Percentiles rank a stretch among this genome's conserved stretches.
Conservation (phyloP, 1,140 invertebrate genomes). For the Luehdorfia chinensis region DNA sequence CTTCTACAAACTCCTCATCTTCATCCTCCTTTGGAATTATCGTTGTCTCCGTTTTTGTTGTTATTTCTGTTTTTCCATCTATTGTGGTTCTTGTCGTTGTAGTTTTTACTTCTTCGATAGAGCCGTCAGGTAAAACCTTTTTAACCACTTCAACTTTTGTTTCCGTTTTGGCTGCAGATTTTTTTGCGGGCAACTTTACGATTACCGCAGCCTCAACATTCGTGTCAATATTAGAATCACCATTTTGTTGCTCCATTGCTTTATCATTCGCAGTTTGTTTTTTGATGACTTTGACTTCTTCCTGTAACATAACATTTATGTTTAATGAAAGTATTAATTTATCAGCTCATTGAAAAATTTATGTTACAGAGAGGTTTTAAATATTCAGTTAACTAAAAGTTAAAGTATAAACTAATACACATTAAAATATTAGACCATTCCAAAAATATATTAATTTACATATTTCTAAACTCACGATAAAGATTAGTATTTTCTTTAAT, state of each 20-base stretch:
- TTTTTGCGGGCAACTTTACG: conserved; percentile 59
- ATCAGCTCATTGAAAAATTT: too few relatives aligned
- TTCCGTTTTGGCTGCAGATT: conserved; percentile 61
- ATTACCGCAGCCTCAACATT: conserved; percentile 47
- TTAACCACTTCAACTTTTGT: conserved; percentile 66
- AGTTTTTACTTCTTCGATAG: conserved; percentile 59
- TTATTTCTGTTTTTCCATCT: conserved; percentile 63
- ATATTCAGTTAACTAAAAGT: too few relatives aligned
- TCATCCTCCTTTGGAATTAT: conserved; percentile 55
- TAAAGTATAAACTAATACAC: conserved; percentile 19
- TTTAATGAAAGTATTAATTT: conserved; percentile 9
- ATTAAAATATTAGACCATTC: conserved; percentile 22
- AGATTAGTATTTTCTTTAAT: conserved; percentile 40
- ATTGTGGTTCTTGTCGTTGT: conserved; percentile 64
- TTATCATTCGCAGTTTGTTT: conserved; percentile 50
- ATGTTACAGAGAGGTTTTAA: too few relatives aligned
- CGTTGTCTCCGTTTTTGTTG: conserved; percentile 58
- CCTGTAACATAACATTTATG: conserved; percentile 40
- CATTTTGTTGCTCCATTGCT: conserved; percentile 48
- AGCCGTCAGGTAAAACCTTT: conserved; percentile 59
- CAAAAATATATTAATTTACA: conserved; percentile 26
- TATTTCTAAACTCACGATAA: conserved; percentile 47
- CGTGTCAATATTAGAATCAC: conserved; percentile 53
- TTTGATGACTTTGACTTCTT: conserved; percentile 52
- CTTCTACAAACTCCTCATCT: conserved; percentile 30